phyloP scores from a whole-genome alignment of 2,888 invertebrate species.

The Zygaena filipendulae region DNA sequence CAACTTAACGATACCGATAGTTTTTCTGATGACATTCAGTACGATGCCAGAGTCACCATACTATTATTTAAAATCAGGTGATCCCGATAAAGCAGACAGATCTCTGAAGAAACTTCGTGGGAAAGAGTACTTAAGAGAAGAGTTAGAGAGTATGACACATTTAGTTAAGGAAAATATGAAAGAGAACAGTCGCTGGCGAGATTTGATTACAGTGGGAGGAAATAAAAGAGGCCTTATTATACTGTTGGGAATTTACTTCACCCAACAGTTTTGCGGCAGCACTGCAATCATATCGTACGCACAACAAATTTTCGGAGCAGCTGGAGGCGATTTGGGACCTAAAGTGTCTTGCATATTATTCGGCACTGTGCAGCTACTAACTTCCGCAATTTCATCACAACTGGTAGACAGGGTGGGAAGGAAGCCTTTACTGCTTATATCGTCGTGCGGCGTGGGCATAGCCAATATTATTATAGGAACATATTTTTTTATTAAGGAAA shows the following conservation, averaged over 20 bases:
- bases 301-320: slow-evolving; percentile 70
- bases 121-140: slow-evolving; percentile 59
- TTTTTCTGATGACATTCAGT: slow-evolving; percentile 65
- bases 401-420: slow-evolving; percentile 72
- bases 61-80: slow-evolving; percentile 58
- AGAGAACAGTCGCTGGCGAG: slow-evolving; percentile 54
- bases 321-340: slow-evolving; percentile 51
- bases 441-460: slow-evolving; percentile 64
- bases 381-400: slow-evolving; percentile 66
- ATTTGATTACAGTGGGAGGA: slow-evolving; percentile 51
- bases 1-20: slow-evolving; percentile 63
- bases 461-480: slow-evolving; percentile 63
- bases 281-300: slow-evolving; percentile 69
- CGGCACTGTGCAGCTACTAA: slow-evolving; percentile 62
- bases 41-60: slow-evolving; percentile 77
- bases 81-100: slow-evolving; percentile 59
- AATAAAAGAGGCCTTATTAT: slow-evolving; percentile 70
- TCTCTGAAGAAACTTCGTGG: slow-evolving; percentile 69
- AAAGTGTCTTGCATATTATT: slow-evolving; percentile 62
- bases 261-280: slow-evolving; percentile 71
- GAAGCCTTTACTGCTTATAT: slow-evolving; percentile 67
- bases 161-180: slow-evolving; percentile 64
- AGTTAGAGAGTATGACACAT: slow-evolving; percentile 62
- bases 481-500: slow-evolving; percentile 65
- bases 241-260: slow-evolving; percentile 68